Conservation (phyloP, 2,113 vertebrate genomes). For the Cyanoliseus patagonus region DNA sequence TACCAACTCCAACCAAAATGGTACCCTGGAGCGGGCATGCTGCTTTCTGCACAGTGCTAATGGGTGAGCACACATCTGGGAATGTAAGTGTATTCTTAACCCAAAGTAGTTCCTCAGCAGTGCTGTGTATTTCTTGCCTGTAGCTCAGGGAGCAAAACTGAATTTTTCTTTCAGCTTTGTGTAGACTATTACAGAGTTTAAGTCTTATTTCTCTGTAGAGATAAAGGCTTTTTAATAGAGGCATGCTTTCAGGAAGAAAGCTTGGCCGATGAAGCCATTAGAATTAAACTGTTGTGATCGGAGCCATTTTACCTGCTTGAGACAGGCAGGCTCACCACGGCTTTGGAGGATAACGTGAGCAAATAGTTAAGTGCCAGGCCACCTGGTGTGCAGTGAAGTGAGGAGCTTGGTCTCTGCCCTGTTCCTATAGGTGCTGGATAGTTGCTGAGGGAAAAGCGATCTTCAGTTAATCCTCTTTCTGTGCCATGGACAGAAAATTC, state of each 20-base stretch:
- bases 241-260: not conserved
- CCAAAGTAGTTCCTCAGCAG: not conserved
- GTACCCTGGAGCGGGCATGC: fast-evolving
- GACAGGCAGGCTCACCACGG: not conserved
- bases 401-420: not conserved
- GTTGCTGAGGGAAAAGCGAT: not conserved
- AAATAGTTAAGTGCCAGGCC: not conserved
- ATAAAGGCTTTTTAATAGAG: not conserved
- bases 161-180: not conserved
- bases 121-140: not conserved
- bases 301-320: not conserved
- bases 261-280: not conserved
- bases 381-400: not conserved
- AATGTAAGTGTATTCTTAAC: fast-evolving
- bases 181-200: not conserved
- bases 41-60: not conserved
- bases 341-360: not conserved
- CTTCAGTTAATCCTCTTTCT: not conserved
- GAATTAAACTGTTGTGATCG: not conserved
- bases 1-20: not conserved
- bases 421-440: not conserved
- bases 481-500: not conserved
- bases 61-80: not conserved
- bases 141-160: not conserved
- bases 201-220: not conserved